phyloP scores from a whole-genome alignment of 2,888 invertebrate genomes.

The Andrena camellia region DNA sequence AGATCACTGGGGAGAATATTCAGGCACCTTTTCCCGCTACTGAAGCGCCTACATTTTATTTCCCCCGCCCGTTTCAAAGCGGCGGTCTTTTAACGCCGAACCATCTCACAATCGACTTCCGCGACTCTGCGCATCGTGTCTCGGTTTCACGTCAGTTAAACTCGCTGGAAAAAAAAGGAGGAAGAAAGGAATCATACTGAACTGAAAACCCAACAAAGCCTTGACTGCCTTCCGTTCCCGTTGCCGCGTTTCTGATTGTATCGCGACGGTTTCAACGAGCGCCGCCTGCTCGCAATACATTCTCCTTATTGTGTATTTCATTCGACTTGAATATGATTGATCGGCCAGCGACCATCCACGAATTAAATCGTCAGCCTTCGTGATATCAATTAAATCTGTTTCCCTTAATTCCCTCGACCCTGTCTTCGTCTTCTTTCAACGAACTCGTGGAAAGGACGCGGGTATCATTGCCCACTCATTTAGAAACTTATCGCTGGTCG shows the following conservation, averaged over 20 bases:
- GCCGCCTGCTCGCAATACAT: background rate
- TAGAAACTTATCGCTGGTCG: background rate
- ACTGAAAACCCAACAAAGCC: slow-evolving; percentile 10
- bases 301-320: background rate
- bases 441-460: background rate
- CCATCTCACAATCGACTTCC: background rate
- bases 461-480: background rate
- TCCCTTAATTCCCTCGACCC: too few relatives aligned
- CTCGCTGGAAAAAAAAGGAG: background rate
- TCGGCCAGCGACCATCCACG: background rate
- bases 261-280: slow-evolving; percentile 1
- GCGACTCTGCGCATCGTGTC: slow-evolving; percentile 3
- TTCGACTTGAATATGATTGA: background rate
- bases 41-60: background rate
- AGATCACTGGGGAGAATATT: background rate
- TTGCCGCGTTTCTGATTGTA: background rate
- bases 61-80: slow-evolving; percentile 1
- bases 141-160: slow-evolving; percentile 12
- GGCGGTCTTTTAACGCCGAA: background rate
- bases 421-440: background rate
- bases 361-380: background rate
- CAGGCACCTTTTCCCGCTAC: background rate
- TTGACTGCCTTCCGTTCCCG: background rate
- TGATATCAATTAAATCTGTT: background rate
- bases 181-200: background rate